Base-by-base conservation (phyloP, 2,113 vertebrate species). In the Melanostigma gelatinosum region DNA sequence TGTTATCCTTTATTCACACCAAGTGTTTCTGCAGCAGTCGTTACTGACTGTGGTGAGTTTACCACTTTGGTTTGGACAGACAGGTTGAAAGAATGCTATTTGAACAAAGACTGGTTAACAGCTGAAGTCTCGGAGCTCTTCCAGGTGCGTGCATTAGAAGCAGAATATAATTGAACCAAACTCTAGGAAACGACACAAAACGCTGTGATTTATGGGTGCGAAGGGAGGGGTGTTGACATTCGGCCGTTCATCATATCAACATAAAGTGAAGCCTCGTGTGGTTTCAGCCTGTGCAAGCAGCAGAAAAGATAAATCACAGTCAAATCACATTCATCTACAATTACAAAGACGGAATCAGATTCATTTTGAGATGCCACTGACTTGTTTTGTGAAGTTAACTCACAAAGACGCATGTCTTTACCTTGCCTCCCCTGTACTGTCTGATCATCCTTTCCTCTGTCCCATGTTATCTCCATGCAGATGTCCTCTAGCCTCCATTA, bases 401-500 rank as follows among this genome's bases (percentile, higher is more conserved):
- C 46, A 67, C 42, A 55, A 22, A 5, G 20, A 52, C n/a, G 34
- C 15, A 27, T 46, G 11, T 52, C 55, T 70, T 57, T 13, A 36
- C 8, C 29, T 13, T 61, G 18, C 24, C 20, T 79, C 29, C 10
- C 32, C 62, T 58, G 44, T 10, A 15, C 52, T 3, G 29, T 69
- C 20, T 64, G 38, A 75, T 63, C 64, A 42, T 11, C 34, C 13
- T 57, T 44, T 66, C 61, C 44, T 84, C 67, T 16, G 55, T 61
- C 63, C 77, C 80, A 67, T 84, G 73, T 61, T 76, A 60, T 63
- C 75, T 66, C 55, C 58, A 48, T 63, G 67, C 75, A 75, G 67
- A 83, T 70, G 54, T 77, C 65, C 66, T 75, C 70, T 40, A 29
- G 65, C 72, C 70, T 78, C 65, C 74, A 74, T 81, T 67, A 75